Evolutionary conservation across 2,888 invertebrate species (phyloP).

Genomic region (Chymomyza caudatula): DNA sequence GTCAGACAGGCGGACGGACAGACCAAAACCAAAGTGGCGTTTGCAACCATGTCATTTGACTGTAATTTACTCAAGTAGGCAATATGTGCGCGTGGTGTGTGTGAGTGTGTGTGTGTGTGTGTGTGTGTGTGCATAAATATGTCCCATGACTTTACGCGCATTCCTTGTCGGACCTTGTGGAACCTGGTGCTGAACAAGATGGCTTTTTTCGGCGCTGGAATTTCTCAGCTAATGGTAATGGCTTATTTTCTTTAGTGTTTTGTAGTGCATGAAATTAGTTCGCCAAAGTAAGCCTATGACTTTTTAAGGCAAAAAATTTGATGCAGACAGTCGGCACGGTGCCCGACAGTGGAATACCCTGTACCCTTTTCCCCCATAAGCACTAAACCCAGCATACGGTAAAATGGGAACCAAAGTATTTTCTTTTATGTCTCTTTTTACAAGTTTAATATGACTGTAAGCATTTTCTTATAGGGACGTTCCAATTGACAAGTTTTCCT

Average conservation of each 20-base stretch:
- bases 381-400: too few species aligned
- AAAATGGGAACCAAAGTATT: too few species aligned
- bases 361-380: too few species aligned
- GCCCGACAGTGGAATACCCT: too few species aligned
- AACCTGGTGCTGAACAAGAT: neutral
- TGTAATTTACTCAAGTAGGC: constrained; percentile 49
- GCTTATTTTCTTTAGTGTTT: too few species aligned
- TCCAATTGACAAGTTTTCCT: too few species aligned
- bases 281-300: too few species aligned
- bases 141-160: constrained; percentile 21
- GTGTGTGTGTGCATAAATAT: constrained; percentile 19
- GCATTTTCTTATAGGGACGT: too few species aligned
- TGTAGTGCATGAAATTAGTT: neutral
- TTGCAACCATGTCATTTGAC: constrained; percentile 65
- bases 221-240: neutral
- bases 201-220: neutral
- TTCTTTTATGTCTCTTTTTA: too few species aligned
- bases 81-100: constrained; percentile 25
- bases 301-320: too few species aligned
- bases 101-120: constrained; percentile 15
- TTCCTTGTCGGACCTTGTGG: neutral
- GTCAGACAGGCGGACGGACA: constrained; percentile 34
- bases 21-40: constrained; percentile 50
- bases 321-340: too few species aligned
- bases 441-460: too few species aligned